Percentiles rank a stretch among this genome's conserved stretches.
phyloP scores from a whole-genome alignment of 2,797 vertebrate species.

The Adrianichthys oophorus region DNA sequence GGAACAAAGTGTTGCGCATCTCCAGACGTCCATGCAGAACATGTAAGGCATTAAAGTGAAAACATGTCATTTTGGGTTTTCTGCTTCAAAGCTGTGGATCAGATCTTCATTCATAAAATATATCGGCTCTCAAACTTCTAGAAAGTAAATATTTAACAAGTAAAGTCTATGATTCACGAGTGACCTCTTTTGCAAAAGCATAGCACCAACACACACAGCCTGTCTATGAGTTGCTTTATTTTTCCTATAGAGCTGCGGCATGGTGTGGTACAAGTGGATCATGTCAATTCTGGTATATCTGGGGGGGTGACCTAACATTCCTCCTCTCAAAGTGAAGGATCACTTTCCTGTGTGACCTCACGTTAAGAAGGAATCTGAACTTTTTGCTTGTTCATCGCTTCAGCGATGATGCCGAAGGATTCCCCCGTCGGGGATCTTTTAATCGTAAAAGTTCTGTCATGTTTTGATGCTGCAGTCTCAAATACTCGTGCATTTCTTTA shows the following conservation, averaged over 20 bases:
- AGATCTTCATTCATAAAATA: not conserved
- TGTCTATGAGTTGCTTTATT: slow-evolving; percentile 15
- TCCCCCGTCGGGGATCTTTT: not conserved
- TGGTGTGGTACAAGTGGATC: slow-evolving; percentile 16
- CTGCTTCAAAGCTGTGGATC: not conserved
- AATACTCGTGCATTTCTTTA: slow-evolving; percentile 5
- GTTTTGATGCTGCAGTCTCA: not conserved
- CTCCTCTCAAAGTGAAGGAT: slow-evolving; percentile 22
- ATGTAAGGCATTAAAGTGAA: too few species aligned
- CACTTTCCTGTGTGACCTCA: slow-evolving; percentile 10
- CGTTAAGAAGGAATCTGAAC: slow-evolving; percentile 5
- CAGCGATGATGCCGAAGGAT: not conserved
- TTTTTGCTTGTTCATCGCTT: slow-evolving; percentile 9
- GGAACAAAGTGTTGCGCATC: too few species aligned
- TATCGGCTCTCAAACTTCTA: not conserved
- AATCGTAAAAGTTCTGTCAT: not conserved
- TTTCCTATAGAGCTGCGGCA: not conserved
- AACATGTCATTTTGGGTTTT: too few species aligned
- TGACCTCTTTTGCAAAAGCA: slow-evolving; percentile 10
- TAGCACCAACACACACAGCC: not conserved
- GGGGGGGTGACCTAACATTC: slow-evolving; percentile 56
- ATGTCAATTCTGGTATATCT: slow-evolving; percentile 41
- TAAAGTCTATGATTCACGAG: slow-evolving; percentile 1
- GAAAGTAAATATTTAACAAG: not conserved
- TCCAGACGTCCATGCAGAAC: too few species aligned